Base-by-base conservation (phyloP, 2,888 invertebrate species). In the Galerucella nymphaeae region DNA sequence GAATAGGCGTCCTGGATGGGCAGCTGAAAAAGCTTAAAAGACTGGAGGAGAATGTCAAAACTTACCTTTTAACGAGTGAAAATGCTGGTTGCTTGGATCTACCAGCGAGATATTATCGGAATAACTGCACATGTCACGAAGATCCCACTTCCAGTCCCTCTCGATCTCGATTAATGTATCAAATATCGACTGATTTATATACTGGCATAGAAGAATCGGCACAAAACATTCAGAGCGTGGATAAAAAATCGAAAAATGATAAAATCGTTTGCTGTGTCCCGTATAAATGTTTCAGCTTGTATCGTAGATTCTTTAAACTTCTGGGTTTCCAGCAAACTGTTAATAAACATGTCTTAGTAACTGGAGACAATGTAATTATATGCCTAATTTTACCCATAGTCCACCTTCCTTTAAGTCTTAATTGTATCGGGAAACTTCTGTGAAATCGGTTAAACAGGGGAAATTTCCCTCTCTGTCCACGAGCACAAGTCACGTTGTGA, bases 341-440 rank as follows among this genome's bases (percentile, higher is more conserved):
- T 69, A 55, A 62, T 68, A 38, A 69, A 62, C 20, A 55, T 57
- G 57, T 38, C 41, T 58, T 18, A 57, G 42, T 62, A 69, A 62
- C 61, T 41, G 53, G 42, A 63, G 63, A 62, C 63, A 70, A 63
- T 57, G 57, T 70, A 70, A 63, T 63, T 69, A 69, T 62, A 69
- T 63, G 63, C 42, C 62, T 69, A 63, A 63, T 69, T 63, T 23
- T 42, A 69, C 41, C 53, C 50, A 20, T 9, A 23, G 69, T 69
- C 69, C 55, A 63, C 53, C 62, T 62, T 53, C 69, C 55, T 63
- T 55, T 18, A 68, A 14, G 58, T 16, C 18, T 23, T 20, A 50
- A 41, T 16, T 16, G 16, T 63, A 63, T 62, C 41, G 55, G 62
- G 30, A 62, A 62, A 69, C 41, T 69, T 42, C 1, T 48, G 41